A percentile compares a stretch with the other conserved stretches of the same genome.
These are phyloP conservation scores for Diadumene lineata DNA, from an alignment of 92 coral and sea anemone species.

Conservation along the genomic window DNA sequence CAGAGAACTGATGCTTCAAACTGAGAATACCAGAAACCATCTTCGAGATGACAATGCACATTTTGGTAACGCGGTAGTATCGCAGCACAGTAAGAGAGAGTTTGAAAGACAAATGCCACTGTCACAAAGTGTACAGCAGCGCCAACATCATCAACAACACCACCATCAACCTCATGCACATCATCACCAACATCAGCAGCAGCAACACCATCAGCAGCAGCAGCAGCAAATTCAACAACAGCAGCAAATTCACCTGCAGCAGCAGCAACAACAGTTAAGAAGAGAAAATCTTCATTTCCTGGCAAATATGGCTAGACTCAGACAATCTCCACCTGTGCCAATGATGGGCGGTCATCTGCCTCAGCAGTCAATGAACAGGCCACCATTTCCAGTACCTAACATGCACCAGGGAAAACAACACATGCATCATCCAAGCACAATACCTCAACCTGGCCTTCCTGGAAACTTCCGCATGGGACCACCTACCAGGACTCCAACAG, in stretches of 20 bases:
- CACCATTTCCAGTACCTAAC: conserved; percentile 38
- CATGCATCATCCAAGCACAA: conserved; percentile 51
- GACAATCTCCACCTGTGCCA: conserved; percentile 30
- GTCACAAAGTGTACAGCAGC: conserved; percentile 7
- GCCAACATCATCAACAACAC: conserved; percentile 7
- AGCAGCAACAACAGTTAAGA: conserved; percentile 15
- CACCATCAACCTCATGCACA: conserved; percentile 1
- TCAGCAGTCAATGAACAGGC: conserved; percentile 12
- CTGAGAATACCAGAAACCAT: not conserved
- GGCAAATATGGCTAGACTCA: conserved; percentile 30
- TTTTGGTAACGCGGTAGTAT: not conserved
- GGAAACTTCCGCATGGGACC: conserved; percentile 33
- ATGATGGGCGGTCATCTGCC: conserved; percentile 52
- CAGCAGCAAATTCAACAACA: conserved; percentile 14
- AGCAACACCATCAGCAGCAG: not conserved
- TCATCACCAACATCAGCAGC: conserved; percentile 16
- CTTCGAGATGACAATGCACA: not conserved
- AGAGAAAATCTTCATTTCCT: not conserved
- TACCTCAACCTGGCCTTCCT: conserved; percentile 44
- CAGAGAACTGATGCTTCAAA: not conserved
- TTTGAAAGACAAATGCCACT: conserved; percentile 13
- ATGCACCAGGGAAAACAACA: conserved; percentile 58
- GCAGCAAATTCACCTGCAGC: conserved; percentile 8
- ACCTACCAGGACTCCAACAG: conserved; percentile 47
- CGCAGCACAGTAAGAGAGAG: not conserved